Percentiles rank a stretch among this genome's conserved stretches.
phyloP scores from a whole-genome alignment of 2,888 invertebrate species.

The Lacanobia oleracea region DNA sequence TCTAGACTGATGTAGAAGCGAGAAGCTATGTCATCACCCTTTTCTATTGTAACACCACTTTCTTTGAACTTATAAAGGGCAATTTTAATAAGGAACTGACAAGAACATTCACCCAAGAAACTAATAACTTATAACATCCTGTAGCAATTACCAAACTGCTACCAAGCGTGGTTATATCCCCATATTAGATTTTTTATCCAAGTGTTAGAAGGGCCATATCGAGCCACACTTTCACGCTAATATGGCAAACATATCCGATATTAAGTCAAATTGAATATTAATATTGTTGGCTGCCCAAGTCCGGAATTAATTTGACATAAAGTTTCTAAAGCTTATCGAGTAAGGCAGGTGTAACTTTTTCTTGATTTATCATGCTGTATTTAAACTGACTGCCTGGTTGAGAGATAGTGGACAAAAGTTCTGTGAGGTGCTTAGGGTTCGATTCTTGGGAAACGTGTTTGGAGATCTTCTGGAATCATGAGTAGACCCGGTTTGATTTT shows the following conservation, averaged over 20 bases:
- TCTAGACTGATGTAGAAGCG: neutral
- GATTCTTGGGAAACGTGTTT: neutral
- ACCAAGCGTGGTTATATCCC: conserved; percentile 32
- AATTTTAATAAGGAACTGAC: conserved; percentile 16
- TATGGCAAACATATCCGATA: conserved; percentile 42
- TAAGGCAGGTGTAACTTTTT: conserved; percentile 26
- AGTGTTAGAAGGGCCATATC: conserved; percentile 26
- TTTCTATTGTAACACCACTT: neutral
- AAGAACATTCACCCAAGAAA: conserved; percentile 27
- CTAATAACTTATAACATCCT: conserved; percentile 34
- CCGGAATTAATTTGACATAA: conserved; percentile 21
- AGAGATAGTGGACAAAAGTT: neutral
- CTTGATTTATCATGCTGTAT: conserved; percentile 30
- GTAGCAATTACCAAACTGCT: conserved; percentile 25
- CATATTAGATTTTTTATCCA: conserved; percentile 30
- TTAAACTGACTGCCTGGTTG: neutral
- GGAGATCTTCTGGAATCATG: neutral
- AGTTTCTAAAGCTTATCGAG: conserved; percentile 43
- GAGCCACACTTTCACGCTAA: conserved; percentile 13
- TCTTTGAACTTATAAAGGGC: conserved; percentile 5
- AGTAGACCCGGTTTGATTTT: no score
- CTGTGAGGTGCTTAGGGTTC: neutral
- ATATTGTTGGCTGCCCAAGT: conserved; percentile 42
- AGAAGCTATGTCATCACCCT: neutral
- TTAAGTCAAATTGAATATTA: conserved; percentile 50